Percentiles rank a stretch among this genome's conserved stretches.
phyloP scores from a whole-genome alignment of 2,888 invertebrate species.

The Liodrosophila aerea region DNA sequence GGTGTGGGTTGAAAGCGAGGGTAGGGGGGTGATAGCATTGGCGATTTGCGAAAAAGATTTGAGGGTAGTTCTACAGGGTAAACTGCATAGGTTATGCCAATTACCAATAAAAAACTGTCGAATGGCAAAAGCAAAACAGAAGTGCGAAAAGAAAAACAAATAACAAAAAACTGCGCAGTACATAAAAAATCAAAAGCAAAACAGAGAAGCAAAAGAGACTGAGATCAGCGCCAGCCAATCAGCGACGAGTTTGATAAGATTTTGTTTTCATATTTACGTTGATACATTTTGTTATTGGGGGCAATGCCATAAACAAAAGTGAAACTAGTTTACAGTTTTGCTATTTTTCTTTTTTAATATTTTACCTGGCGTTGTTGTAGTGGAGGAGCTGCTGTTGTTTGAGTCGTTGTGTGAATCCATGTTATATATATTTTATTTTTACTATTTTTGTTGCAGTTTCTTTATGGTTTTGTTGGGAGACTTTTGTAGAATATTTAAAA shows the following conservation, averaged over 20 bases:
- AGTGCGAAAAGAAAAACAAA: constrained; percentile 30
- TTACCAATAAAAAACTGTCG: constrained; percentile 70
- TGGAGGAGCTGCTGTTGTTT: constrained; percentile 1
- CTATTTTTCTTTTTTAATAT: constrained; percentile 17
- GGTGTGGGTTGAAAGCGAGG: constrained; percentile 6
- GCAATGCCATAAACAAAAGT: constrained; percentile 42
- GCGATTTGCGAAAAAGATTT: constrained; percentile 20
- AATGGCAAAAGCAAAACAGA: constrained; percentile 61
- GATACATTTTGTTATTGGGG: constrained; percentile 9
- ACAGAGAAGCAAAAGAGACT: constrained; percentile 19
- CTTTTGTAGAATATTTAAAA: neutral
- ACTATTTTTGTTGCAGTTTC: neutral
- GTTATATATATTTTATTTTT: too few relatives aligned
- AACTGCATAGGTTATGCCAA: constrained; percentile 8
- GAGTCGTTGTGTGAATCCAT: constrained; percentile 39
- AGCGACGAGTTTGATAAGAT: constrained; percentile 72
- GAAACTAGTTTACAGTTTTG: constrained; percentile 35
- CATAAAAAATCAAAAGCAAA: constrained; percentile 38
- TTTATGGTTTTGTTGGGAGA: neutral
- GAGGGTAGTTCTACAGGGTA: constrained; percentile 30
- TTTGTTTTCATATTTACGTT: constrained; percentile 8
- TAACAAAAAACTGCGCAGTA: constrained; percentile 63
- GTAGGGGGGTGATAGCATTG: constrained; percentile 35
- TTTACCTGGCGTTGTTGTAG: constrained; percentile 21
- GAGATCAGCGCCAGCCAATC: constrained; percentile 49